Conservation (phyloP, 1,140 invertebrate genomes). For the Chironomus tepperi region DNA sequence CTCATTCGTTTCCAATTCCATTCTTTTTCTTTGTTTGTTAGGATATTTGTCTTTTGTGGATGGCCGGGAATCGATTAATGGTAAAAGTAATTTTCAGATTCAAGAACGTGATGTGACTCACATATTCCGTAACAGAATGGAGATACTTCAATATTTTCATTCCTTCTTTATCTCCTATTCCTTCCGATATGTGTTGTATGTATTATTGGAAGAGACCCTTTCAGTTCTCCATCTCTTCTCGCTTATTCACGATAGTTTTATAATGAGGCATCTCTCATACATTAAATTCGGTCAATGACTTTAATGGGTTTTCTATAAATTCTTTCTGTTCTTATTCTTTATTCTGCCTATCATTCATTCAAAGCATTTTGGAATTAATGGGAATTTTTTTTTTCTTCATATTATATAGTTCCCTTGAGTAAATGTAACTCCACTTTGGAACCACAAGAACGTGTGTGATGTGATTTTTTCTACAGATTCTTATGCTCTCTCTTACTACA, state of each 20-base stretch:
- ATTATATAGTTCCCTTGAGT: not conserved
- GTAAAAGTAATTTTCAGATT: conserved; percentile 14
- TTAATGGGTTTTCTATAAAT: conserved; percentile 14
- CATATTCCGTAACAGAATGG: not conserved
- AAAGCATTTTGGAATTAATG: not conserved
- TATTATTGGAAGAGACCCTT: not conserved
- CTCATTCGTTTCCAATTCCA: not conserved
- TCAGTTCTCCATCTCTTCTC: too few relatives aligned
- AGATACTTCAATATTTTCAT: not conserved
- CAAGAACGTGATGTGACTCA: conserved; percentile 4
- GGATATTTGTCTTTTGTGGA: not conserved
- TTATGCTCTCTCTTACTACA: too few relatives aligned
- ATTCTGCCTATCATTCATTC: not conserved
- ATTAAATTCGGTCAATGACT: conserved; percentile 13
- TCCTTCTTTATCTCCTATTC: not conserved
- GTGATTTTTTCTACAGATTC: not conserved
- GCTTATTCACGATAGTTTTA: not conserved
- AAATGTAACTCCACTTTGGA: not conserved
- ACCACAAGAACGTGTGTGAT: not conserved
- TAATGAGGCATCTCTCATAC: not conserved
- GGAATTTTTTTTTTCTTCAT: not conserved
- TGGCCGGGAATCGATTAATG: not conserved
- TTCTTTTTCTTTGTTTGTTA: not conserved
- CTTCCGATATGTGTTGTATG: not conserved
- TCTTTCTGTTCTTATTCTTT: not conserved